Conservation (phyloP, 2,113 vertebrate species). For the Corythoichthys intestinalis region DNA sequence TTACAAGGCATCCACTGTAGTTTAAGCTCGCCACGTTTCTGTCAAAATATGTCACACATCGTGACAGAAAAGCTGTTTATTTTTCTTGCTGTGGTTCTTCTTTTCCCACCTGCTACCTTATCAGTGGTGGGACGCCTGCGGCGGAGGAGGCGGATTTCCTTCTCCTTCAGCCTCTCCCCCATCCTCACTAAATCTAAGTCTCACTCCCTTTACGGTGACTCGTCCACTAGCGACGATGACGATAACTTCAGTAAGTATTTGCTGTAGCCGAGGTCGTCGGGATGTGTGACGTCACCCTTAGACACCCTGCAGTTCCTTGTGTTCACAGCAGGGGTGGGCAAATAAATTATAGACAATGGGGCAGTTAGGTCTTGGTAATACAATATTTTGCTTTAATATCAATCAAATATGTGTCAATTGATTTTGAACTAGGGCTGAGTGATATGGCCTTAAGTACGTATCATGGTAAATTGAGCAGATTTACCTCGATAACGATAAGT, state of each 20-base stretch:
- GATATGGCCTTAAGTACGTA: too few species aligned
- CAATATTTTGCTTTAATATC: not conserved
- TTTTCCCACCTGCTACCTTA: conserved; percentile 37
- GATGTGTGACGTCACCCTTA: conserved; percentile 1
- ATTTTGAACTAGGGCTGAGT: not conserved
- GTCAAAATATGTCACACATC: not conserved
- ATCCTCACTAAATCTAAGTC: conserved; percentile 88
- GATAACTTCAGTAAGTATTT: conserved; percentile 84
- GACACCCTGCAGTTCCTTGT: not conserved
- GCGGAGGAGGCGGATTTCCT: conserved; percentile 83
- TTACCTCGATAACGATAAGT: too few species aligned
- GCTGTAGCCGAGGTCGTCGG: not conserved
- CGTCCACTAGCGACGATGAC: conserved; percentile 90
- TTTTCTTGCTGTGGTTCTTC: conserved; percentile 57
- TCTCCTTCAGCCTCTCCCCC: conserved; percentile 89
- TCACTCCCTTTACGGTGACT: conserved; percentile 80
- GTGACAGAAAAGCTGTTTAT: not conserved
- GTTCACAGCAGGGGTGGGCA: not conserved
- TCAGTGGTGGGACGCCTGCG: conserved; percentile 74
- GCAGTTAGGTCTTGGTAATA: not conserved
- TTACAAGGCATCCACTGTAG: too few species aligned
- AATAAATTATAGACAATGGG: not conserved
- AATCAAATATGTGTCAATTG: not conserved
- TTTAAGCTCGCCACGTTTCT: not conserved
- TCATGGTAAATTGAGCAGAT: too few species aligned